These are phyloP conservation scores for Pseudomugil gertrudae DNA, from an alignment of 2,797 vertebrate genomes.

Conservation along the genomic window DNA sequence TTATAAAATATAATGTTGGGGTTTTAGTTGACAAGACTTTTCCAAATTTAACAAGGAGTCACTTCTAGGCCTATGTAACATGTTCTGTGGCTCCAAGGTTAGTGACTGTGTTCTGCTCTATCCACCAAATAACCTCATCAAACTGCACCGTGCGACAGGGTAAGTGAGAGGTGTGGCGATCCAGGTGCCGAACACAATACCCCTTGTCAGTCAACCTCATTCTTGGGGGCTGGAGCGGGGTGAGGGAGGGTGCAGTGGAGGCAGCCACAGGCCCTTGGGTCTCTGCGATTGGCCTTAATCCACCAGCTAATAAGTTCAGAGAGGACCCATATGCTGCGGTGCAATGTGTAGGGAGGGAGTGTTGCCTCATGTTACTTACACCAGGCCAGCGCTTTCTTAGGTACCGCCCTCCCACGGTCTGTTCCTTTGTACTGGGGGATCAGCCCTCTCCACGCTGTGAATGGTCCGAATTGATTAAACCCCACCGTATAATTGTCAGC, in stretches of 20 bases:
- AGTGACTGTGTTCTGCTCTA: constrained; percentile 57
- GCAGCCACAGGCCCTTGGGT: constrained; percentile 81
- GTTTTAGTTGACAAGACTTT: constrained; percentile 38
- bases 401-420: constrained; percentile 90
- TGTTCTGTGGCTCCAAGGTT: constrained; percentile 42
- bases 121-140: constrained; percentile 81
- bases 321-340: constrained; percentile 93
- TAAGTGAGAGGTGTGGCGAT: constrained; percentile 80
- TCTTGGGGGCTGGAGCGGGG: constrained; percentile 79
- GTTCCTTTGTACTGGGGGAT: constrained; percentile 90
- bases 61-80: constrained; percentile 26
- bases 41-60: constrained; percentile 18
- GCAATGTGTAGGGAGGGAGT: constrained; percentile 87
- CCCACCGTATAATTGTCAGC: constrained; percentile 91
- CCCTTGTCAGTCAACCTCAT: constrained; percentile 89
- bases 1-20: constrained; percentile 48
- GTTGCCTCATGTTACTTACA: constrained; percentile 93
- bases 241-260: constrained; percentile 74
- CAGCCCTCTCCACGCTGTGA: constrained; percentile 94
- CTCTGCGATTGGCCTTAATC: constrained; percentile 93
- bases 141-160: constrained; percentile 76
- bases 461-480: constrained; percentile 95
- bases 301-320: constrained; percentile 95
- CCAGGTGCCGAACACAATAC: constrained; percentile 79
- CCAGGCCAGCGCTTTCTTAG: constrained; percentile 93